phyloP scores from a whole-genome alignment of 2,113 vertebrate genomes.

The Misgurnus anguillicaudatus region DNA sequence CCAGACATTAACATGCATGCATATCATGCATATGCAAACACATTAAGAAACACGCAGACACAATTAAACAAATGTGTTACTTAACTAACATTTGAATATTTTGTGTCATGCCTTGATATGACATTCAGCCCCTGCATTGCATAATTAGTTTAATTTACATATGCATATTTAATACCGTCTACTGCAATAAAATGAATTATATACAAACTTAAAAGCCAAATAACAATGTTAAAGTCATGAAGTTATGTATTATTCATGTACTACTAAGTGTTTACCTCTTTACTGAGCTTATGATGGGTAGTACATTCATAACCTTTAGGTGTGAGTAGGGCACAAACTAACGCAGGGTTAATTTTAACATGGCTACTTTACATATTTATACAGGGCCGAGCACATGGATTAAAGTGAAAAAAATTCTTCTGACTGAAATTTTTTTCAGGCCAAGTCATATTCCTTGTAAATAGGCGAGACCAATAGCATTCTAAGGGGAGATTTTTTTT shows the following conservation, averaged over 20 bases:
- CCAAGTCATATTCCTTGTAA: too few relatives aligned
- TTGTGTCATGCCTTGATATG: background rate
- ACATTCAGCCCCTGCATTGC: background rate
- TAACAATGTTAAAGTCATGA: background rate
- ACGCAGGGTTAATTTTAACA: too few relatives aligned
- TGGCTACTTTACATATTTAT: too few relatives aligned
- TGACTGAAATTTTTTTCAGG: too few relatives aligned
- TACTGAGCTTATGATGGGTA: background rate
- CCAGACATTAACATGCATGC: background rate
- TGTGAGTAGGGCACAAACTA: too few relatives aligned
- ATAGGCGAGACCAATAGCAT: too few relatives aligned
- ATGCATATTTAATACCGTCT: background rate
- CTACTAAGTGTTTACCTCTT: background rate
- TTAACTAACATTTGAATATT: background rate
- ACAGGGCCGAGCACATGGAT: too few relatives aligned
- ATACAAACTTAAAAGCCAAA: background rate
- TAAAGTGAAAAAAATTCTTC: too few relatives aligned
- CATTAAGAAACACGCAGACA: background rate
- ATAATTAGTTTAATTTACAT: background rate
- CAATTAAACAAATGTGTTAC: background rate
- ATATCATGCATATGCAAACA: background rate
- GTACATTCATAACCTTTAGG: background rate
- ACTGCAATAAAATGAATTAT: background rate
- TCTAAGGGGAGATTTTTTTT: too few relatives aligned
- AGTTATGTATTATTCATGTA: constrained; percentile 10